These are phyloP conservation scores for Ptychodera flava DNA, from an alignment of 35 echinoderm and acorn worm genomes.

Conservation along the genomic window DNA sequence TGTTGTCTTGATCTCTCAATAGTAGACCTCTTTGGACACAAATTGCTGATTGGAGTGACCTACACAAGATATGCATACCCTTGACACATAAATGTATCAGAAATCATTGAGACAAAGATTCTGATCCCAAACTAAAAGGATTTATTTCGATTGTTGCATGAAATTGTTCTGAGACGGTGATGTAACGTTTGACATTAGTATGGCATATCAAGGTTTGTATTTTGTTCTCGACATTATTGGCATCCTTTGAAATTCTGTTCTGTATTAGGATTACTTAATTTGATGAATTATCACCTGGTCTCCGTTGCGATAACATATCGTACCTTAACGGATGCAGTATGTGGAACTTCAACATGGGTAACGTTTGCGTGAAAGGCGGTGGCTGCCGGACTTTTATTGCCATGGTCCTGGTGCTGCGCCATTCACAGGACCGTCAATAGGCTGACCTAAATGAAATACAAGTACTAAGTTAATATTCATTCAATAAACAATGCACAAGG, in stretches of 20 bases:
- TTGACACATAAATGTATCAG: too few species aligned
- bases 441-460: slow-evolving; percentile 68
- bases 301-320: too few species aligned
- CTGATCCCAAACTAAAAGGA: too few species aligned
- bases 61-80: too few species aligned
- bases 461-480: neutral
- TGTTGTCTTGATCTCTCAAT: neutral
- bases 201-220: neutral
- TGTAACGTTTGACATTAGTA: neutral
- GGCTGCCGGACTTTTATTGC: slow-evolving; percentile 50
- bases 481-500: too few species aligned
- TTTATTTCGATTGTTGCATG: neutral
- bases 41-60: too few species aligned
- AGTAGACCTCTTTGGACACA: neutral
- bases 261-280: neutral
- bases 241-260: neutral
- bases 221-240: neutral
- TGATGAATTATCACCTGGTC: neutral
- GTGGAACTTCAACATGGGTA: slow-evolving; percentile 63
- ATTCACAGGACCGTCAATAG: slow-evolving; percentile 76
- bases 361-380: slow-evolving; percentile 48
- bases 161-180: neutral
- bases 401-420: slow-evolving; percentile 88
- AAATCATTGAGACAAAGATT: too few species aligned
- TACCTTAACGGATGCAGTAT: slow-evolving; percentile 97